phyloP scores from a whole-genome alignment of 2,797 vertebrate species.

The Halcyon smyrnensis region DNA sequence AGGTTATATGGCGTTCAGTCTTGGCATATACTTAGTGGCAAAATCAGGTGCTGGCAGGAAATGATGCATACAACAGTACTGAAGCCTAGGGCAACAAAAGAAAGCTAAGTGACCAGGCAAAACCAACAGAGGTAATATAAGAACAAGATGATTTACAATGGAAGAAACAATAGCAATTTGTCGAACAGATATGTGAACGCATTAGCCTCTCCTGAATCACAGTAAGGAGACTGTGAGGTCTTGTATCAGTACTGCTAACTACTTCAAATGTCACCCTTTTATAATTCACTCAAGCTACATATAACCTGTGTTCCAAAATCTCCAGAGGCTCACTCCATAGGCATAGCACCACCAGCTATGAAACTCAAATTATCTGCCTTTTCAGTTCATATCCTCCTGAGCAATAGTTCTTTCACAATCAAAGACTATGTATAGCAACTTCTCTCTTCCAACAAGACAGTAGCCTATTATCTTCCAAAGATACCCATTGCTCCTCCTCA shows the following conservation, averaged over 20 bases:
- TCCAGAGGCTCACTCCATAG: not conserved
- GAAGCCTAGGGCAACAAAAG: not conserved
- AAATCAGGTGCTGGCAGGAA: slow-evolving; percentile 12
- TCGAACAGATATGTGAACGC: not conserved
- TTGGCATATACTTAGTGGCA: not conserved
- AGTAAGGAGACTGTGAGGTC: not conserved
- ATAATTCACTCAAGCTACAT: not conserved
- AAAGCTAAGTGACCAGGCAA: not conserved
- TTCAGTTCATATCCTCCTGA: not conserved
- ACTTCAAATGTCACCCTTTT: not conserved
- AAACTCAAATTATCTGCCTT: not conserved
- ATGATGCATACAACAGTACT: not conserved
- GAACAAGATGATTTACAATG: not conserved
- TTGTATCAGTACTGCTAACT: not conserved
- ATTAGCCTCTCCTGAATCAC: not conserved
- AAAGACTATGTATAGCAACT: not conserved
- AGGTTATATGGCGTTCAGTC: not conserved
- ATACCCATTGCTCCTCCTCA: not conserved
- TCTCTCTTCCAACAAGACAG: not conserved
- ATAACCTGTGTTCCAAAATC: not conserved
- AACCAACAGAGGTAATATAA: not conserved
- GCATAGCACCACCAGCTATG: not conserved
- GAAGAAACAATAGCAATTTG: not conserved
- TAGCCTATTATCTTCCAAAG: not conserved
- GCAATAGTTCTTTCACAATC: not conserved